Evolutionary conservation across 2,888 invertebrate species (phyloP).

Genomic region (Laspeyria flexula): DNA sequence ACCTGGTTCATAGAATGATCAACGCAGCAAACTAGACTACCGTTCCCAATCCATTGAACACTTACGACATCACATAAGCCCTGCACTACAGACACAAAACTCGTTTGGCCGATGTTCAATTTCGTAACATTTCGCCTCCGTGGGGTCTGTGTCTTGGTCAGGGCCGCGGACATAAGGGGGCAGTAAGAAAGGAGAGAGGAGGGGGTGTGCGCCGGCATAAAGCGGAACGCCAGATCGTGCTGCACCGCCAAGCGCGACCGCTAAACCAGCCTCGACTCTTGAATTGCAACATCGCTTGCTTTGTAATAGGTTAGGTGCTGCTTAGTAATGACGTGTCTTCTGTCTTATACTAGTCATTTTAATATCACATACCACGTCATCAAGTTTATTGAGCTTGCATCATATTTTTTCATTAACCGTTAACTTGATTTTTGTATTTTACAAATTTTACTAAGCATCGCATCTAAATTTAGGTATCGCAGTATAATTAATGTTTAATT

Average conservation of each 20-base stretch:
- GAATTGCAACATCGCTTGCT: constrained; percentile 77
- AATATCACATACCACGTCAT: neutral
- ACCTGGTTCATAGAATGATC: constrained; percentile 28
- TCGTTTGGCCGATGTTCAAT: constrained; percentile 71
- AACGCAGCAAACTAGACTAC: constrained; percentile 40
- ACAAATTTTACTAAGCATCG: too few species aligned
- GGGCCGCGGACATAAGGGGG: constrained; percentile 65
- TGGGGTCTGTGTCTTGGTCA: constrained; percentile 82
- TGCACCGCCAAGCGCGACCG: constrained; percentile 85
- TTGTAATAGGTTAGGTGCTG: constrained; percentile 61
- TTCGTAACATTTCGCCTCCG: constrained; percentile 79
- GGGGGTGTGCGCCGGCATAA: constrained; percentile 67
- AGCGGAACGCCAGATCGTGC: constrained; percentile 86
- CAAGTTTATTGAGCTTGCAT: neutral
- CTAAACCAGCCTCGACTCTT: constrained; percentile 74
- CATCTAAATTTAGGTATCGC: too few species aligned
- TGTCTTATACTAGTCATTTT: neutral
- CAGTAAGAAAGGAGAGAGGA: constrained; percentile 50
- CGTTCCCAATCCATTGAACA: constrained; percentile 52
- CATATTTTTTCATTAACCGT: neutral
- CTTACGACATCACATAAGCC: constrained; percentile 47
- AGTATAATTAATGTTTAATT: too few species aligned
- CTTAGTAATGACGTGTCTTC: constrained; percentile 11
- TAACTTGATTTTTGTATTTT: too few species aligned
- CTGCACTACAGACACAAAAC: constrained; percentile 54